Base-by-base conservation (phyloP, 2,113 vertebrate genomes). In the Tor tambroides region DNA sequence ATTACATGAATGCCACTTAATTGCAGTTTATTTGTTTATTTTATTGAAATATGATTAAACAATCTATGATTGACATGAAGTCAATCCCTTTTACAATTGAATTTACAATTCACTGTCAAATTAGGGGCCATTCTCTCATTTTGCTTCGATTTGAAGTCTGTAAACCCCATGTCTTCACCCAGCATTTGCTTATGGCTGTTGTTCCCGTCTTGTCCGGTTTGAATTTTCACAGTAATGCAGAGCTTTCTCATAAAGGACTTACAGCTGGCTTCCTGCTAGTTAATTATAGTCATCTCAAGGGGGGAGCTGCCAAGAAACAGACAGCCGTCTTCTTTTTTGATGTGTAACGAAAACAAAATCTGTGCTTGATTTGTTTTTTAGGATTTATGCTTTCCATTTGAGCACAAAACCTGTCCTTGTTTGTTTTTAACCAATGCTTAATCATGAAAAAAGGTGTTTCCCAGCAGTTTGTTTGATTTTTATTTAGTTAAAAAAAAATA, bases 271-370 rank as follows among this genome's bases (percentile, higher is more conserved):
- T 69, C 65, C 81, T 83, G 65, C 43, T 71, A 83, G 81, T 71
- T 83, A 83, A 83, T 83, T 83, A 71, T 83, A 83, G 81, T 83
- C 28, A 43, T 71, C 81, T 83, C 65, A 83, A 23, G 81, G 2
- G 2, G 81, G 51, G 19, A 51, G 38, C 65, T 83, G 65, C 41
- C 81, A 83, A 83, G 63, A 51, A 71, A 83, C 65, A 71, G 59
- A 41, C 65, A 71, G 65, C 65, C 43, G 19, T 71, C 26, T 0
- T 51, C 41, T 46, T 38, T 54, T 83, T 83, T 83, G 81, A 83
- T 54, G 65, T n/a, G 65, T 17, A 83, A 51, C 43, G 46, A 54
- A 71, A 67, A n/a, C 79, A 17, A 35, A 35, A 49, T 54, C 2
- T 71, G 26, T 69, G 15, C 43, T 69, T 32, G 3, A 3, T 80